Conservation (phyloP, 2,888 invertebrate genomes). For the Patella depressa region DNA sequence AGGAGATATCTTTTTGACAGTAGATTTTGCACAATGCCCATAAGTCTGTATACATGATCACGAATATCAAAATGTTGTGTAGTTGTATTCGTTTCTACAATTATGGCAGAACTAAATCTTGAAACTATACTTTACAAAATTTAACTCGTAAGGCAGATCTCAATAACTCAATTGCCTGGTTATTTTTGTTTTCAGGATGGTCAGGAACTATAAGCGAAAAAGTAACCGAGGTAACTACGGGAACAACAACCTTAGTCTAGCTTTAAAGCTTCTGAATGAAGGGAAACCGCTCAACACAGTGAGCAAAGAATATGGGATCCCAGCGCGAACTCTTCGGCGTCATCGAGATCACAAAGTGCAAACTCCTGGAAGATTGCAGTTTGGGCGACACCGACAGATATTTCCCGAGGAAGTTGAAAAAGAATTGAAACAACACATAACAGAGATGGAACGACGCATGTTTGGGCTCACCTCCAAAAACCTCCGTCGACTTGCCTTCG, state of each 20-base stretch:
- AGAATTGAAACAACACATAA: background rate
- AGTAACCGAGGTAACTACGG: background rate
- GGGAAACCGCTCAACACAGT: background rate
- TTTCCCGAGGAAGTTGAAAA: constrained; percentile 11
- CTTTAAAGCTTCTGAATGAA: background rate
- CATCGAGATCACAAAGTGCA: constrained; percentile 11
- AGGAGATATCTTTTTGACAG: too few relatives aligned
- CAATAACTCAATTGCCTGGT: too few relatives aligned
- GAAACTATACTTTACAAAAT: too few relatives aligned
- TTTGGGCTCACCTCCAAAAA: constrained; percentile 10
- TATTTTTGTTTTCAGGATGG: background rate
- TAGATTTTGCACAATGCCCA: too few relatives aligned
- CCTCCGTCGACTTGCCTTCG: constrained; percentile 8
- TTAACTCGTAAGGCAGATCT: too few relatives aligned
- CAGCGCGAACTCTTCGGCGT: background rate
- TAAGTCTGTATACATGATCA: too few relatives aligned
- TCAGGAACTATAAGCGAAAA: background rate
- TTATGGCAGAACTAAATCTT: too few relatives aligned
- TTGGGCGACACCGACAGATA: background rate
- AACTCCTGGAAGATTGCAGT: background rate
- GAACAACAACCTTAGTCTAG: background rate
- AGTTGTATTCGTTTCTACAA: too few relatives aligned
- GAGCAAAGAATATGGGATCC: background rate
- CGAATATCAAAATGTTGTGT: too few relatives aligned
- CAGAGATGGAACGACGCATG: constrained; percentile 6